These are phyloP conservation scores for Zoanthus solanderi DNA, from an alignment of 92 coral and sea anemone species.

Conservation along the genomic window DNA sequence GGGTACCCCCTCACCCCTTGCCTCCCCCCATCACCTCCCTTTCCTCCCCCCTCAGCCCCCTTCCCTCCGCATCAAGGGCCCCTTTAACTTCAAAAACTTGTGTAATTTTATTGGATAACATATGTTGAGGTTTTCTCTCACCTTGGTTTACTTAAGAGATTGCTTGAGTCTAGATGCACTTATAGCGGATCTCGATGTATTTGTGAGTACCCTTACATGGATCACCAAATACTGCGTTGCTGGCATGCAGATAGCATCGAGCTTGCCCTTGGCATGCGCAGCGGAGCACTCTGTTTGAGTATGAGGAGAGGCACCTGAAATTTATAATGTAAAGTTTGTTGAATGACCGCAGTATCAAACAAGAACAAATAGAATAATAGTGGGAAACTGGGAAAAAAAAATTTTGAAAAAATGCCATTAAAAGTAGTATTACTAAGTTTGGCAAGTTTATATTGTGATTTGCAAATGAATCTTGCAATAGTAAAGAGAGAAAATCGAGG, in stretches of 20 bases:
- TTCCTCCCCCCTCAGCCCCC: no score
- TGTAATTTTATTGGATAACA: not conserved
- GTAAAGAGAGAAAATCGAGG: no score
- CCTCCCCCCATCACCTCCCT: no score
- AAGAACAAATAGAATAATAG: no score
- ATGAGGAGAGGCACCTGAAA: conserved; percentile 45
- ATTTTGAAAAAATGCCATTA: no score
- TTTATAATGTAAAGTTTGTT: not conserved
- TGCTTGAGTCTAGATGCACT: not conserved
- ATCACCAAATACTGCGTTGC: conserved; percentile 64
- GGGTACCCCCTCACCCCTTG: no score
- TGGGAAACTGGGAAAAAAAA: no score
- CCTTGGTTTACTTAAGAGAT: not conserved
- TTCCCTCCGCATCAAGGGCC: no score
- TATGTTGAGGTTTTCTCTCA: not conserved
- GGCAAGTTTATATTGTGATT: no score
- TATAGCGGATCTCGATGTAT: conserved; percentile 60
- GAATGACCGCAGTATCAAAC: not conserved
- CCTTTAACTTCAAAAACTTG: no score
- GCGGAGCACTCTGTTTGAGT: conserved; percentile 49
- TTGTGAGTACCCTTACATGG: conserved; percentile 62
- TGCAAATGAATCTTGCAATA: no score
- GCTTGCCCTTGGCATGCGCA: conserved; percentile 65
- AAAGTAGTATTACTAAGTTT: no score
- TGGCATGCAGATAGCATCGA: conserved; percentile 60